Percentiles rank a stretch among this genome's conserved stretches.
These are phyloP conservation scores for Meloidogyne chitwoodi DNA, from an alignment of 1,140 invertebrate species.

Conservation along the genomic window DNA sequence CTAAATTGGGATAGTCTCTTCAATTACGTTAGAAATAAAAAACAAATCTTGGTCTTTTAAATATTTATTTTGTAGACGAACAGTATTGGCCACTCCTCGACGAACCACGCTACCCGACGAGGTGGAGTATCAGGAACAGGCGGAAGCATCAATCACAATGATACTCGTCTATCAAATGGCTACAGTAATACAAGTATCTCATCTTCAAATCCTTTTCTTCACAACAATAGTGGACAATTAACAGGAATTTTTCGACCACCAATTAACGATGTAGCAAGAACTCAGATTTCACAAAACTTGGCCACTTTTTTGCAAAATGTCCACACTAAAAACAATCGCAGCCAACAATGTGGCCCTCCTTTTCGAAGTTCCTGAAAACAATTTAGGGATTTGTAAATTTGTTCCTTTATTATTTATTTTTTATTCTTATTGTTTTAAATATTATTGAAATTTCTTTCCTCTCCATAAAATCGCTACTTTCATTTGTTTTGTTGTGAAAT, in stretches of 20 bases:
- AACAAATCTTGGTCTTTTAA: not conserved
- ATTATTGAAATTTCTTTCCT: not conserved
- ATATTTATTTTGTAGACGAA: not conserved
- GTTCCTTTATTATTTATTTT: not conserved
- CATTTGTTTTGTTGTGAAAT: not conserved
- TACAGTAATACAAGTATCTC: not conserved
- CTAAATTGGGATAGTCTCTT: not conserved
- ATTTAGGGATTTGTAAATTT: not conserved
- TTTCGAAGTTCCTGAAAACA: not conserved
- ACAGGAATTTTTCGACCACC: slow-evolving; percentile 14
- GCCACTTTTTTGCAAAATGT: slow-evolving; percentile 27
- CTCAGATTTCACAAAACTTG: slow-evolving; percentile 25
- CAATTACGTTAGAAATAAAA: too few species aligned
- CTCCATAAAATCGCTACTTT: not conserved
- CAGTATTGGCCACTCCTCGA: not conserved
- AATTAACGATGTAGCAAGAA: slow-evolving; percentile 26
- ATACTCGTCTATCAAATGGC: not conserved
- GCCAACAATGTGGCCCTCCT: not conserved
- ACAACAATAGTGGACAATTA: not conserved
- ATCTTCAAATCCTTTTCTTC: not conserved
- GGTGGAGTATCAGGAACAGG: not conserved
- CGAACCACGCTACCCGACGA: not conserved
- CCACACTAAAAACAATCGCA: slow-evolving; percentile 15
- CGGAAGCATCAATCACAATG: not conserved
- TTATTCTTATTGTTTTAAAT: not conserved